A percentile compares a stretch with the other conserved stretches of the same genome.
These are phyloP conservation scores for Chymomyza amoena DNA, from an alignment of 2,888 invertebrate species.

Conservation along the genomic window DNA sequence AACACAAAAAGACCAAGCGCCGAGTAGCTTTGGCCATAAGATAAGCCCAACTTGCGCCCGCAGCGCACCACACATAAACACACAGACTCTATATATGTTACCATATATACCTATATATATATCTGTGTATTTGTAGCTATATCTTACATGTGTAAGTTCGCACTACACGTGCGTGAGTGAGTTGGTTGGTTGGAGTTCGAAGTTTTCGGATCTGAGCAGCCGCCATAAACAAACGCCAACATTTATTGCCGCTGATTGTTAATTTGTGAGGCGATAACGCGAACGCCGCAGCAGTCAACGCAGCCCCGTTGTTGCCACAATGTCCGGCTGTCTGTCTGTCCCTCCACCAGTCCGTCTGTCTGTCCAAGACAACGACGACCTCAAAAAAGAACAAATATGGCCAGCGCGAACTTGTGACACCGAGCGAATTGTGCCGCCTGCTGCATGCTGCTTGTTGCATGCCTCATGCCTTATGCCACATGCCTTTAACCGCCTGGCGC, in stretches of 20 bases:
- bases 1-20: conserved; percentile 36
- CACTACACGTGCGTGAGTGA: conserved; percentile 18
- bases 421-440: conserved; percentile 35
- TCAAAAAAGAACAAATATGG: conserved; percentile 46
- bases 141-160: conserved; percentile 33
- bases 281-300: conserved; percentile 33
- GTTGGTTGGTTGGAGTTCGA: too few relatives aligned
- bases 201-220: conserved; percentile 28
- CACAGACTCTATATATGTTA: too few relatives aligned
- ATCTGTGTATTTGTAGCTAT: neutral
- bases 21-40: conserved; percentile 23
- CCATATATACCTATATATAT: conserved; percentile 1
- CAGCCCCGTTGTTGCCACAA: conserved; percentile 8
- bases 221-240: conserved; percentile 73
- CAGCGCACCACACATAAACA: conserved; percentile 6
- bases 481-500: conserved; percentile 10
- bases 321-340: neutral
- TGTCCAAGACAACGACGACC: conserved; percentile 40
- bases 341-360: too few relatives aligned
- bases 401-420: conserved; percentile 65
- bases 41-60: conserved; percentile 30
- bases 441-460: conserved; percentile 4
- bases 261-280: conserved; percentile 76
- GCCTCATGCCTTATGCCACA: conserved; percentile 11
- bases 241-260: conserved; percentile 75